Percentiles rank a stretch among this genome's conserved stretches.
Conservation (phyloP, 2,113 vertebrate genomes). For the Argyrosomus japonicus region DNA sequence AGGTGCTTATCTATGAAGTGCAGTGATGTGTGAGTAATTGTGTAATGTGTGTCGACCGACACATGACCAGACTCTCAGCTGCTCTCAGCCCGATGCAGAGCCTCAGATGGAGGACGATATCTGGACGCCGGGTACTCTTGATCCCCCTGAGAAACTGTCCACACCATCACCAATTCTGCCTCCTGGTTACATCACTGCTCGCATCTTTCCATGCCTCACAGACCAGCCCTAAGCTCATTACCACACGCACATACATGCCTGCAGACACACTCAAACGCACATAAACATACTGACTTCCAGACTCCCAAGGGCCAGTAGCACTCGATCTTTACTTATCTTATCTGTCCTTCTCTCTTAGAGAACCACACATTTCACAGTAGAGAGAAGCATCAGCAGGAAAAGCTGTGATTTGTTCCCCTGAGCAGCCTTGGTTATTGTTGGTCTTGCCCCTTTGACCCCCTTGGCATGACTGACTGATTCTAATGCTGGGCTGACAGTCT, state of each 20-base stretch:
- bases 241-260: conserved; percentile 3
- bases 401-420: conserved; percentile 38
- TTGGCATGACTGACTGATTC: conserved; percentile 50
- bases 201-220: conserved; percentile 39
- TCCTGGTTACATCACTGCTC: conserved; percentile 66
- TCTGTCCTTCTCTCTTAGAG: conserved; percentile 1
- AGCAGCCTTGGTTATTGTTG: conserved; percentile 49
- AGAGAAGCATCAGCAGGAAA: conserved; percentile 39
- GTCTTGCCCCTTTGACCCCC: conserved; percentile 60
- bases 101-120: conserved; percentile 50
- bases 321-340: conserved; percentile 18
- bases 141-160: conserved; percentile 65
- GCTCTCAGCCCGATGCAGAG: conserved; percentile 18
- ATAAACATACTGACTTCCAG: conserved; percentile 21
- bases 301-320: conserved; percentile 23
- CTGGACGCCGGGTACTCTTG: conserved; percentile 32
- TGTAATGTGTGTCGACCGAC: conserved; percentile 29
- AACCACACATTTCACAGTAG: conserved; percentile 4
- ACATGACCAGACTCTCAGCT: conserved; percentile 28
- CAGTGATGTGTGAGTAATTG: conserved; percentile 23
- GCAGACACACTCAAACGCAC: conserved; percentile 1
- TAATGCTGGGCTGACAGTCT: conserved; percentile 46
- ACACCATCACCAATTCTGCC: conserved; percentile 41
- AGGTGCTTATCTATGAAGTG: conserved; percentile 37
- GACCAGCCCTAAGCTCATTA: conserved; percentile 53